Evolutionary conservation across 23 tunicate species (phyloP).

Genomic region (Trididemnum clinides): DNA sequence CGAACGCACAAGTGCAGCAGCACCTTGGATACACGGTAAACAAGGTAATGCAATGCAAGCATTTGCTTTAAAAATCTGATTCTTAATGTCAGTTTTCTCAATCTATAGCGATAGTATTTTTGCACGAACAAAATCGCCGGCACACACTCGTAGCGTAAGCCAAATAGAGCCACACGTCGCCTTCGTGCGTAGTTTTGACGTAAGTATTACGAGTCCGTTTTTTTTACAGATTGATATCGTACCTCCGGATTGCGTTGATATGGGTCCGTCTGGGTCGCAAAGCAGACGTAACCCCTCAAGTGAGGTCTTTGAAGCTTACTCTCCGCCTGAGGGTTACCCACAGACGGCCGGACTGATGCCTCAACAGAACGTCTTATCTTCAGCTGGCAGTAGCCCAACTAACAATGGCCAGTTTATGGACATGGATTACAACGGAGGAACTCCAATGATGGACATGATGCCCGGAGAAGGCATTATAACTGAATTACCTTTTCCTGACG

Average conservation of each 20-base stretch:
- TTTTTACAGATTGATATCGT: too few relatives aligned
- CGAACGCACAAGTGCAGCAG: background rate
- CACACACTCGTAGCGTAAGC: too few relatives aligned
- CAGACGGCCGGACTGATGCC: background rate
- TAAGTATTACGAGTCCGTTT: too few relatives aligned
- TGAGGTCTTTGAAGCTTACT: background rate
- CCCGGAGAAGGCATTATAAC: background rate
- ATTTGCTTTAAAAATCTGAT: too few relatives aligned
- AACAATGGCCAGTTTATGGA: background rate
- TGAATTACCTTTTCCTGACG: constrained; percentile 15
- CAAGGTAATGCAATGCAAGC: too few relatives aligned
- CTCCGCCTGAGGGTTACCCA: background rate
- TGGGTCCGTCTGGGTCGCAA: too few relatives aligned
- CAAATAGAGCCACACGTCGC: too few relatives aligned
- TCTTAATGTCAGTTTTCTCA: too few relatives aligned
- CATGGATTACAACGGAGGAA: background rate
- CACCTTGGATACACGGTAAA: constrained; percentile 19
- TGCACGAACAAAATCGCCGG: too few relatives aligned
- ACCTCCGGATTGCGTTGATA: too few relatives aligned
- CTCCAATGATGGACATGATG: background rate
- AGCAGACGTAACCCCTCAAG: background rate
- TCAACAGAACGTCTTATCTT: background rate
- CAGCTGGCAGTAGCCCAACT: background rate
- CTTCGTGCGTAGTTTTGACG: too few relatives aligned
- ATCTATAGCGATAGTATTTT: too few relatives aligned